Evolutionary conservation across 1,140 invertebrate genomes (phyloP).

Genomic region (Oppia nitens): DNA sequence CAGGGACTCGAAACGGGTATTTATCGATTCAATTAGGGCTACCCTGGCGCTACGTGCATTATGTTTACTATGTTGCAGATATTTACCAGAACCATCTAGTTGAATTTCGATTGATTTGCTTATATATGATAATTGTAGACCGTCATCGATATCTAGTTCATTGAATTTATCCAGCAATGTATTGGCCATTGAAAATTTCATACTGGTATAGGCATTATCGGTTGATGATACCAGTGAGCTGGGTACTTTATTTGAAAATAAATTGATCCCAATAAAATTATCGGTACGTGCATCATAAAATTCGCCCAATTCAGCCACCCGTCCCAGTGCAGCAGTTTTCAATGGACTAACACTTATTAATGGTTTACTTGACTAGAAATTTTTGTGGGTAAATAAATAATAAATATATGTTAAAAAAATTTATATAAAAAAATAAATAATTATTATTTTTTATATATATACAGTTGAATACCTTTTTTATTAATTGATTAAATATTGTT

Average conservation of each 20-base stretch:
- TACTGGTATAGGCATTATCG: neutral
- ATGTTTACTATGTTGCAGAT: neutral
- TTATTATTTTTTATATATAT: too few relatives aligned
- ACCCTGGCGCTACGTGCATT: neutral
- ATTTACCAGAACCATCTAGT: neutral
- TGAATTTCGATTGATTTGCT: neutral
- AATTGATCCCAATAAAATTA: neutral
- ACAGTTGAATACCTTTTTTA: too few relatives aligned
- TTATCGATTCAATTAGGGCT: neutral
- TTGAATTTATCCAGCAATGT: neutral
- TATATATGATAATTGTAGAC: neutral
- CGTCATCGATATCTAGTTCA: neutral
- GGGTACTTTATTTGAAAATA: neutral
- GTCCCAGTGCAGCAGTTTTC: neutral
- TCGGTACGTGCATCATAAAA: neutral
- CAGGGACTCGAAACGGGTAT: neutral
- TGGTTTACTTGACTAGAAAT: too few relatives aligned
- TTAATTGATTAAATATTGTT: too few relatives aligned
- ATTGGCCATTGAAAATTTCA: neutral
- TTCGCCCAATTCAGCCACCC: neutral
- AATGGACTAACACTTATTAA: too few relatives aligned
- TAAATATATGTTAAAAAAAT: too few relatives aligned
- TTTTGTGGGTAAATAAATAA: too few relatives aligned
- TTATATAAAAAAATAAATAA: too few relatives aligned
- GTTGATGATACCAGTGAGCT: neutral